Base-by-base conservation (phyloP, 2,888 invertebrate genomes). In the Rhogogaster chlorosoma region DNA sequence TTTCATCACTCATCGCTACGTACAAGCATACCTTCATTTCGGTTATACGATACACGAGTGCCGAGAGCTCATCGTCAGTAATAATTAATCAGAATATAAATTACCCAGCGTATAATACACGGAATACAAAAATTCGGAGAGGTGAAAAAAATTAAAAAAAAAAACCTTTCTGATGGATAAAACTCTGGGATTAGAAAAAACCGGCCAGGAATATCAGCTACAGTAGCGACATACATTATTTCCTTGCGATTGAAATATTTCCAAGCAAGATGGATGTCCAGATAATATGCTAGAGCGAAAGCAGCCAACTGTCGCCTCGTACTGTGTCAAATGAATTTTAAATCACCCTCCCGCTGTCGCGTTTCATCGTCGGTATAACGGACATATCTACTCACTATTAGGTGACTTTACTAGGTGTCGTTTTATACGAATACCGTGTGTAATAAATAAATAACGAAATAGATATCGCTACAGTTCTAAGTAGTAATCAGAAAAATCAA, bases 321-420 rank as follows among this genome's bases (percentile, higher is more conserved):
- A 53, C 53, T 42, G 22, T 73, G 26, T 73, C 73, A 26, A 73
- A 42, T 73, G 73, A 73, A 73, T 73, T 73, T 73, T 73, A 45
- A 73, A 73, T 73, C 38, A 73, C 73, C 38, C 3, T 73, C 7
- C 61, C 3, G 61, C 12, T 61, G 22, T 73, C n/a, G 73, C 73
- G 42, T 73, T 38, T 26, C 32, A 32, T n/a, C n/a, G n/a, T n/a
- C n/a, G n/a, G 67, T 26, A 32, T 32, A 67, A 67, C 32, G 18
- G 15, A 67, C 18, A 67, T 61, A 22, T 12, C 9, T 18, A 18
- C 18, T 22, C n/a, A 9, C 57, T 7, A 18, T 26, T 9, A n/a
- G 12, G 26, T 61, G 61, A 61, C 61, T 61, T 61, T 61, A 61
- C 26, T 61, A 26, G 26, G 61, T 61, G 26, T 61, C 61, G 26